Conservation (phyloP, 2,113 vertebrate species). For the Thymallus thymallus region DNA sequence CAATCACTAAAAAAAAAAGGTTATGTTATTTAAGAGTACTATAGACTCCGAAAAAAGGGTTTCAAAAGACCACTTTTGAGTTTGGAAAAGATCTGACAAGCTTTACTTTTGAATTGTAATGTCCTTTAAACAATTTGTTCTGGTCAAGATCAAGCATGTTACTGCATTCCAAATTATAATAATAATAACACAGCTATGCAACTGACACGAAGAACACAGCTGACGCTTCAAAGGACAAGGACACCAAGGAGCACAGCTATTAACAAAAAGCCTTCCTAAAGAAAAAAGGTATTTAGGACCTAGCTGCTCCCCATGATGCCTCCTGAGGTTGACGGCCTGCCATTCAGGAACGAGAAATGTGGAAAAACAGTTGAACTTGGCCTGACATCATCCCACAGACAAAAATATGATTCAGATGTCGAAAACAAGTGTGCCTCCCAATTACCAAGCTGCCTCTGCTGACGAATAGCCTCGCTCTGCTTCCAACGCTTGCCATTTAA, state of each 20-base stretch:
- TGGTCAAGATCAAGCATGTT: neutral
- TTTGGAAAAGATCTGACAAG: too few species aligned
- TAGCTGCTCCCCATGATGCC: slow-evolving; percentile 20
- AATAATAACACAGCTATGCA: neutral
- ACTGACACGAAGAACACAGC: too few species aligned
- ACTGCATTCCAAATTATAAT: neutral
- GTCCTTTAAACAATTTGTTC: neutral
- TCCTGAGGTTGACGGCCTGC: slow-evolving; percentile 3
- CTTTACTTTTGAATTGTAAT: too few species aligned
- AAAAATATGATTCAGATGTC: slow-evolving; percentile 31
- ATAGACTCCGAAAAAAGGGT: too few species aligned
- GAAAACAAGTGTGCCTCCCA: slow-evolving; percentile 33
- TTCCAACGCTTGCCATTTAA: slow-evolving; percentile 33
- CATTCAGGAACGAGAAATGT: slow-evolving; percentile 34
- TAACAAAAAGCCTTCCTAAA: too few species aligned
- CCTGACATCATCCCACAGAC: slow-evolving; percentile 22
- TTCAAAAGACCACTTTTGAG: too few species aligned
- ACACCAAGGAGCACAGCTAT: too few species aligned
- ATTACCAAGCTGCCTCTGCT: slow-evolving; percentile 50
- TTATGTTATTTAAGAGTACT: too few species aligned
- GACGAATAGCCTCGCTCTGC: slow-evolving; percentile 49
- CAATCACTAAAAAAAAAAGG: too few species aligned
- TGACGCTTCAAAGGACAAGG: too few species aligned
- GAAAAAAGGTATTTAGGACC: neutral
- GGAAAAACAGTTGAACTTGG: slow-evolving; percentile 25